Base-by-base conservation (phyloP, 2,797 vertebrate genomes). In the Catamblyrhynchus diadema region DNA sequence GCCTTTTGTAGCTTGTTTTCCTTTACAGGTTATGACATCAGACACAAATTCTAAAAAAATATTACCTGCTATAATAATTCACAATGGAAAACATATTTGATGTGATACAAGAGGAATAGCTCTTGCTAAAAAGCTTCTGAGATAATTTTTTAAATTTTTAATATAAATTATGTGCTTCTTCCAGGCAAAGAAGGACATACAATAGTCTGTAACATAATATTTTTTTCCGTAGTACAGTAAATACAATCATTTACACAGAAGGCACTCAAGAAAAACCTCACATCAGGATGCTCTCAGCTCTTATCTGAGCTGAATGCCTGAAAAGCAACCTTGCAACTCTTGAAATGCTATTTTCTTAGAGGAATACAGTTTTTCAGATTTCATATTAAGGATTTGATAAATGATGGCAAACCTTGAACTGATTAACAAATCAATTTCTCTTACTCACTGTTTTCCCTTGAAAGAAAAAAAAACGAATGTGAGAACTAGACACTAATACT, bases 161-260 rank as follows among this genome's bases (percentile, higher is more conserved):
- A 60, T 64, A 54, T 57, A 91, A 96, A 86, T 79, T 54, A 81
- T 51, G 21, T 66, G n/a, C 57, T 90, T 95, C 62, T 91, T 88
- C 42, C 9, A 45, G 71, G 54, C 74, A 94, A 86, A 90, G n/a
- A 56, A 47, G 90, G 60, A 61, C 45, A 88, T 59, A 69, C 27
- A 88, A 66, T 64, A 70, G 37, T 45, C 41, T 74, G 59, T 27
- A 95, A 88, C 25, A 77, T 39, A 66, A 60, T 59, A 23, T 20
- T 72, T 78, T 93, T 85, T 96, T 30, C 72, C 42, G 37, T 22
- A 72, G 13, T 73, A 61, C 22, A 75, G 51, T 83, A 93, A 90
- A 94, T 72, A 82, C 17, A 94, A 91, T 80, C 41, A 88, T 74
- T 60, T 33, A 50, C 39, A 85, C 39, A 91, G 69, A 91, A 94